Conservation (phyloP, 2,888 invertebrate genomes). For the Thera obeliscata region DNA sequence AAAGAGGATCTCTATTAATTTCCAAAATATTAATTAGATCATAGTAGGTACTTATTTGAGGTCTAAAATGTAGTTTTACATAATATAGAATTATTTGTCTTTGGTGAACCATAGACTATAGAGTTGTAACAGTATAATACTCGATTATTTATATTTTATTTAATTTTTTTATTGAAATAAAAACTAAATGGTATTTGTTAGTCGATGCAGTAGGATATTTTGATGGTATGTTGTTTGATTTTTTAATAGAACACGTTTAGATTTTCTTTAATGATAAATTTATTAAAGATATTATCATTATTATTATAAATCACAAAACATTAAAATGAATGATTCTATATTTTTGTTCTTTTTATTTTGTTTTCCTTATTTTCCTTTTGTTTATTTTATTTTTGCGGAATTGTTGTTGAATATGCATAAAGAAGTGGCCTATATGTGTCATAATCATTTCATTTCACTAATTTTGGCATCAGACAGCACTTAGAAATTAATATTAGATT, state of each 20-base stretch:
- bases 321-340: constrained; percentile 80
- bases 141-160: constrained; percentile 83
- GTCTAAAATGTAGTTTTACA: constrained; percentile 47
- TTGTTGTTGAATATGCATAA: constrained; percentile 10
- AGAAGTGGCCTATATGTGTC: constrained; percentile 27
- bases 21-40: constrained; percentile 61
- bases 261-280: constrained; percentile 52
- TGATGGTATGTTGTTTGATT: constrained; percentile 75
- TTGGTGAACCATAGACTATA: constrained; percentile 76
- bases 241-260: constrained; percentile 77
- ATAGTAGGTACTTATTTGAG: constrained; percentile 49
- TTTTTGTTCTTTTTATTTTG: constrained; percentile 51
- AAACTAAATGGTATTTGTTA: constrained; percentile 67
- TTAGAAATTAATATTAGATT: constrained; percentile 36
- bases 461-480: constrained; percentile 16
- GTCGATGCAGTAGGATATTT: constrained; percentile 65
- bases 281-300: constrained; percentile 65
- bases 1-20: constrained; percentile 69
- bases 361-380: constrained; percentile 31
- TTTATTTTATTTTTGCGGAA: constrained; percentile 18
- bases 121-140: constrained; percentile 79
- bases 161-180: constrained; percentile 72
- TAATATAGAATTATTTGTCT: constrained; percentile 59
- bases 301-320: constrained; percentile 72
- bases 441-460: constrained; percentile 5